Conservation (phyloP, 2,113 vertebrate species). For the Parus major region DNA sequence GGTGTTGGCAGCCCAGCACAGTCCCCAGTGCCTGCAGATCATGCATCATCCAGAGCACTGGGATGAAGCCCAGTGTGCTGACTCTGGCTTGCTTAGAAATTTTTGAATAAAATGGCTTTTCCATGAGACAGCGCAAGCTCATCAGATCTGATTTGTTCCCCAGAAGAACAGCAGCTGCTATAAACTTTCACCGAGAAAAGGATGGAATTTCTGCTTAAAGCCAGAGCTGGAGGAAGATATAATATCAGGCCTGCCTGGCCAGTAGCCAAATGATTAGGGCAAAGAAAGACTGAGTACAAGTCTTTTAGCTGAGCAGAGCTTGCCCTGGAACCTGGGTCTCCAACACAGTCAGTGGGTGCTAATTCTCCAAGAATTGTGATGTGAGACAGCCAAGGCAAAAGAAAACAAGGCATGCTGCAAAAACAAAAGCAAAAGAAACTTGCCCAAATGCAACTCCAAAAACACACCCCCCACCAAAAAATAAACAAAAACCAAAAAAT, state of each 20-base stretch:
- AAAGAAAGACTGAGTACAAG: background rate
- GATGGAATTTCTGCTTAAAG: conserved; percentile 39
- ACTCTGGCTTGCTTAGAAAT: background rate
- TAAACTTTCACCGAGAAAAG: conserved; percentile 20
- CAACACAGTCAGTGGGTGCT: background rate
- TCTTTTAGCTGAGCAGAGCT: background rate
- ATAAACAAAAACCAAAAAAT: no score
- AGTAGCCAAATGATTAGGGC: conserved; percentile 22
- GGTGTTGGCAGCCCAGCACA: background rate
- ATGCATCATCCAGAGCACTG: background rate
- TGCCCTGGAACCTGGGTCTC: background rate
- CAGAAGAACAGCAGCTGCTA: conserved; percentile 47
- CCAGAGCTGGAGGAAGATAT: conserved; percentile 5
- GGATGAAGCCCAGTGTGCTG: background rate
- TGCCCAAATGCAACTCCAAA: background rate
- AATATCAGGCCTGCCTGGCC: conserved; percentile 2
- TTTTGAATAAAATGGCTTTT: conserved; percentile 44
- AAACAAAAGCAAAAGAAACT: background rate
- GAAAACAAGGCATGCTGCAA: background rate
- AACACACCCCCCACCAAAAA: no score
- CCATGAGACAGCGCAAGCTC: conserved; percentile 23
- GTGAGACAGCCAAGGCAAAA: background rate
- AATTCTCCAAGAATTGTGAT: background rate
- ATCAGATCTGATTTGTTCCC: conserved; percentile 50
- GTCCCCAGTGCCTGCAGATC: background rate